These are phyloP conservation scores for Salticus scenicus DNA, from an alignment of 2,888 invertebrate genomes.

Conservation along the genomic window DNA sequence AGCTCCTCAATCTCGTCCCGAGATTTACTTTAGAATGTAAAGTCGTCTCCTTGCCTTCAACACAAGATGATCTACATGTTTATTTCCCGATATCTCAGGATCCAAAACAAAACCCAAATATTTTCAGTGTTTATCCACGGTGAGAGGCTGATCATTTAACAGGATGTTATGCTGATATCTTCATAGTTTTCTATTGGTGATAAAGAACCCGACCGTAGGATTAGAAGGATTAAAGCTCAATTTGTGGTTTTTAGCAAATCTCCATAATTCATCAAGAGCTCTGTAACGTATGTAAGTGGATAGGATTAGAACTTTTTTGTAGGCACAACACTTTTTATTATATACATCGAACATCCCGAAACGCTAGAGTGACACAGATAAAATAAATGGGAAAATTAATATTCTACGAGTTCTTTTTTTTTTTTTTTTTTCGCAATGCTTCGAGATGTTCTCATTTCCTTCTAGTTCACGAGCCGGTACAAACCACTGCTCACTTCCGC, in stretches of 20 bases:
- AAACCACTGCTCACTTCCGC: too few species aligned
- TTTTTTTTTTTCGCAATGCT: too few species aligned
- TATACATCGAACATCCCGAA: too few species aligned
- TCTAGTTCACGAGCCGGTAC: too few species aligned
- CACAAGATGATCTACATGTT: constrained; percentile 4
- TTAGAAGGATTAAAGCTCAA: constrained; percentile 12
- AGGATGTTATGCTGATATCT: neutral
- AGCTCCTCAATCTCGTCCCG: neutral
- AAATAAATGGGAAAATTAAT: too few species aligned
- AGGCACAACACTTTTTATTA: too few species aligned
- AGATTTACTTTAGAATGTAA: neutral
- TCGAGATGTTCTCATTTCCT: too few species aligned
- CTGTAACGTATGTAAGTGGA: too few species aligned
- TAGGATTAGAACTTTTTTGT: too few species aligned
- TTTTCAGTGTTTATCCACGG: neutral
- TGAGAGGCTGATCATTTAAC: neutral
- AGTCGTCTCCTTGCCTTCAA: constrained; percentile 12
- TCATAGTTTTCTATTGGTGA: constrained; percentile 14
- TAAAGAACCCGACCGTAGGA: neutral
- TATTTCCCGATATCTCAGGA: constrained; percentile 14
- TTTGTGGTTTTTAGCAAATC: neutral
- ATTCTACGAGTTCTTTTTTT: too few species aligned
- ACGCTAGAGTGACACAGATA: too few species aligned
- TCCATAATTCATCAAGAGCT: neutral
- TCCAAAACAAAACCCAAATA: constrained; percentile 20